Percentiles rank a stretch among this genome's conserved stretches.
phyloP scores from a whole-genome alignment of 2,888 invertebrate genomes.

The Protodeltote pygarga region DNA sequence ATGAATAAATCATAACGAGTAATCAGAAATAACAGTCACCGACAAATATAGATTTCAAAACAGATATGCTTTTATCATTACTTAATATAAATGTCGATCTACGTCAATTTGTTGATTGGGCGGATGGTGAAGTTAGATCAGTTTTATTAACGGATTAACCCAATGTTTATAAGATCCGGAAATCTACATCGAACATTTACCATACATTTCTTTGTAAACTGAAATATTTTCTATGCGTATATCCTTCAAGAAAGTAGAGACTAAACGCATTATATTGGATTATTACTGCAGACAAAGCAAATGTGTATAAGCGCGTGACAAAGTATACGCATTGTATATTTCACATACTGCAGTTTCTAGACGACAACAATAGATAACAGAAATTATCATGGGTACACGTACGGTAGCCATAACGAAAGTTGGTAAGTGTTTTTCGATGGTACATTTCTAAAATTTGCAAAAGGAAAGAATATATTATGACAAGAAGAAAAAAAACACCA shows the following conservation, averaged over 20 bases:
- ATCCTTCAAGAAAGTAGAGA: background rate
- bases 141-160: background rate
- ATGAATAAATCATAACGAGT: conserved; percentile 33
- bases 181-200: no score
- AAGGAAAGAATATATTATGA: conserved; percentile 15
- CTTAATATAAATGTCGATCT: background rate
- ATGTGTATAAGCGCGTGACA: conserved; percentile 21
- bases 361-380: conserved; percentile 40
- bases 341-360: conserved; percentile 31
- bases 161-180: no score
- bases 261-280: conserved; percentile 1
- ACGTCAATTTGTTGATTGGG: background rate
- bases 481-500: conserved; percentile 9
- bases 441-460: conserved; percentile 29
- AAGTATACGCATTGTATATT: conserved; percentile 33
- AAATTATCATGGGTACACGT: conserved; percentile 14
- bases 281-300: conserved; percentile 9
- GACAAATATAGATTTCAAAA: conserved; percentile 20
- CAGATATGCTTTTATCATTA: background rate
- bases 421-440: conserved; percentile 27
- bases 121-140: background rate
- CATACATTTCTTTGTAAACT: no score
- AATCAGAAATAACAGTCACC: conserved; percentile 24
- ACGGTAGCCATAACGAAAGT: conserved; percentile 35
- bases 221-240: no score